Percentiles rank a stretch among this genome's conserved stretches.
These are phyloP conservation scores for Sylvia borin DNA, from an alignment of 2,797 vertebrate species.

Conservation along the genomic window DNA sequence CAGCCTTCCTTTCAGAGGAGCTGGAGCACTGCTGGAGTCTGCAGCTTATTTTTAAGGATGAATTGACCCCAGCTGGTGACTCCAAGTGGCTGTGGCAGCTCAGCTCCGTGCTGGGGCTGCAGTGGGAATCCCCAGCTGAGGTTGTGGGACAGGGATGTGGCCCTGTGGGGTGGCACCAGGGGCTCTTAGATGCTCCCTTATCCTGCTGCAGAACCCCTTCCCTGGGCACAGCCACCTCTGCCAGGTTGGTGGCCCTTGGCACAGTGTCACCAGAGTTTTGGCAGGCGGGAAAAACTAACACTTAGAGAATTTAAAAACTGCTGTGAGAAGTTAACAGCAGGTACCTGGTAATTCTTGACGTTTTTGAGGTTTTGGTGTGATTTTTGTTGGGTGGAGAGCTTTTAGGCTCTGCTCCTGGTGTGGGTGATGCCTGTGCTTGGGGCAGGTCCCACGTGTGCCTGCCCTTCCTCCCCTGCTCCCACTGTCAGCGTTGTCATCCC, in stretches of 20 bases:
- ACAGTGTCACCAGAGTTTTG: rapidly evolving
- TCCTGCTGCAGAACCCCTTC: neutral
- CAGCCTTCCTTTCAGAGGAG: neutral
- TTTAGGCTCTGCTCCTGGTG: neutral
- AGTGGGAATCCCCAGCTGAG: neutral
- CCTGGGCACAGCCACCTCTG: neutral
- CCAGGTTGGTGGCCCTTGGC: neutral
- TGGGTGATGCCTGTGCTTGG: rapidly evolving
- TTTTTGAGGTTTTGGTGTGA: neutral
- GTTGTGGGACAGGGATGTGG: rapidly evolving
- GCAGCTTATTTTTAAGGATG: constrained; percentile 10
- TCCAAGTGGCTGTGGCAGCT: neutral
- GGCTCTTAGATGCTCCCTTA: rapidly evolving
- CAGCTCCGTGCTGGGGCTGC: neutral
- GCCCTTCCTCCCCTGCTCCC: neutral
- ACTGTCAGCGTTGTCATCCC: neutral
- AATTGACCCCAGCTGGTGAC: neutral
- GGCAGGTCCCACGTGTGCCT: neutral
- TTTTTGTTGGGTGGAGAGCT: neutral
- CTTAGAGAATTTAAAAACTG: neutral
- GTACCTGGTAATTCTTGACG: neutral
- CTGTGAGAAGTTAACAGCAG: rapidly evolving
- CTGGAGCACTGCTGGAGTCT: neutral
- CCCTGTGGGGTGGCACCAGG: rapidly evolving
- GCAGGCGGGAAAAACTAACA: rapidly evolving